Base-by-base conservation (phyloP, 2,888 invertebrate genomes). In the Crepidodera aurea region DNA sequence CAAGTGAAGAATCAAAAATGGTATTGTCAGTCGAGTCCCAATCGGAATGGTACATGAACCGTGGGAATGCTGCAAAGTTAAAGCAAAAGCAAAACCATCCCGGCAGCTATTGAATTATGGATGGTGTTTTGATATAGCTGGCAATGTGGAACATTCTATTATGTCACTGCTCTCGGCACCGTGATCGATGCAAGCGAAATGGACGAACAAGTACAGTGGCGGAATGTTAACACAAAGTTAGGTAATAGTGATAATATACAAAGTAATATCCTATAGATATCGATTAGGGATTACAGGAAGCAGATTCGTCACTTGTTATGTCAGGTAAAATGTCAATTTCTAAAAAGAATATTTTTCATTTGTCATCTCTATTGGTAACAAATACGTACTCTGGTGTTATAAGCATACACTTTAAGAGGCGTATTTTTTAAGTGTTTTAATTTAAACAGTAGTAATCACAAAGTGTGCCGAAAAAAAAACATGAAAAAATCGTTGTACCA, bases 111-210 rank as follows among this genome's bases (percentile, higher is more conserved):
- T 75, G 74, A 75, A 76, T 75, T 73, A 75, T 74, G 74, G 72
- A 76, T 75, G 71, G 72, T 72, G 74, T 75, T 76, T 74, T 75
- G 75, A 75, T 75, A 74, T 75, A 74, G 73, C 74, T 70, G 73
- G 75, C 71, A 73, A 76, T 75, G 74, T 75, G 73, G 73, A 77
- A 75, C 76, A 70, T 75, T 74, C 73, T 75, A 76, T 75, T 76
- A 76, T 77, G 76, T 76, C 76, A 74, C 64, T 65, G 72, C 67
- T 72, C 69, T 71, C 69, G 69, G 67, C 71, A 70, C 62, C 64
- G 73, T 74, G 73, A 75, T 76, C 74, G 74, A 75, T 73, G 70
- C 65, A 65, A 34, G 25, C 27, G 19, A 32, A 50, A 25, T 50
- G 57, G 66, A 50, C 29, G 25, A 29, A 32, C n/a, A 50, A 50